Evolutionary conservation across 1,140 invertebrate species (phyloP).

Genomic region (Cydia fagiglandana): DNA sequence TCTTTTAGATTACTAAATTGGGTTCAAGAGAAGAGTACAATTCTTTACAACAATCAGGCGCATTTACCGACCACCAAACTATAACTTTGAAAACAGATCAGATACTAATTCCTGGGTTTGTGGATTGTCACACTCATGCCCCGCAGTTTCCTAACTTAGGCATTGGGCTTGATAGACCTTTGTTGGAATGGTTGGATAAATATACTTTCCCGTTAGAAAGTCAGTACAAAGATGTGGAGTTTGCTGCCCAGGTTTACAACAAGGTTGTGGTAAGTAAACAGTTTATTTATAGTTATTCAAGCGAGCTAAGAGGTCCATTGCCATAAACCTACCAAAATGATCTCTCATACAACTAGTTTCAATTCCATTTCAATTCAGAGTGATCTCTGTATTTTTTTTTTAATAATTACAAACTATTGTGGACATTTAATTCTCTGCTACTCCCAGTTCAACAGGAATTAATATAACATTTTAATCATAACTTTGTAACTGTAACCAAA

Average conservation of each 20-base stretch:
- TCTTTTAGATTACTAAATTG: slow-evolving; percentile 56
- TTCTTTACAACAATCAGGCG: slow-evolving; percentile 39
- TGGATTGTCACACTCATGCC: slow-evolving; percentile 94
- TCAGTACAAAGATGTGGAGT: slow-evolving; percentile 84
- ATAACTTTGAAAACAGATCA: slow-evolving; percentile 79
- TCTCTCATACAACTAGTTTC: too few species aligned
- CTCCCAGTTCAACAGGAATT: background rate
- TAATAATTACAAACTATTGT: background rate
- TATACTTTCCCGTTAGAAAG: slow-evolving; percentile 93
- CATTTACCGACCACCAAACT: slow-evolving; percentile 48
- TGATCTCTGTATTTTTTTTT: too few species aligned
- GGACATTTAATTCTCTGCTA: too few species aligned
- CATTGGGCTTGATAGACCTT: slow-evolving; percentile 86
- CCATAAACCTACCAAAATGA: too few species aligned
- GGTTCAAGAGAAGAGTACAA: slow-evolving; percentile 52
- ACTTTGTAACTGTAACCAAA: too few species aligned
- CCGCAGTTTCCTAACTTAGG: slow-evolving; percentile 92
- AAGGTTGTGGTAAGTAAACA: slow-evolving; percentile 86
- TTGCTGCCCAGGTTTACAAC: slow-evolving; percentile 86
- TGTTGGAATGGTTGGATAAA: slow-evolving; percentile 91
- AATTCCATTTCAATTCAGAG: too few species aligned
- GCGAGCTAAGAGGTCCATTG: too few species aligned
- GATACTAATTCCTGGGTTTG: slow-evolving; percentile 92
- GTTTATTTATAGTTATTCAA: background rate
- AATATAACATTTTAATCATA: too few species aligned